These are phyloP conservation scores for Reinhardtius hippoglossoides DNA, from an alignment of 2,113 vertebrate species.

Conservation along the genomic window DNA sequence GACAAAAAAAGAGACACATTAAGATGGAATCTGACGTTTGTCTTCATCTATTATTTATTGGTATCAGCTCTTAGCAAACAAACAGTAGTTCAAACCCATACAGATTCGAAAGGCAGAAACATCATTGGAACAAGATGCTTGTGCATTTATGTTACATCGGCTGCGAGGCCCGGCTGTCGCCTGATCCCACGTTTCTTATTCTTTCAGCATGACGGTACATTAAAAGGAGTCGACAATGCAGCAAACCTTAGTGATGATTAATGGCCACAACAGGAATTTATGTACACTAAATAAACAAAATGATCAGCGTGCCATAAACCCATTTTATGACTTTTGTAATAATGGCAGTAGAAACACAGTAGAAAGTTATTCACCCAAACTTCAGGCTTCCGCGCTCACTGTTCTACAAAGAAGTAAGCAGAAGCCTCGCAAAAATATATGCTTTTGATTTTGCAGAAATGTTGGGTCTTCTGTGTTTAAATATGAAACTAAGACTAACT, in stretches of 20 bases:
- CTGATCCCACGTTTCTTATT: conserved; percentile 22
- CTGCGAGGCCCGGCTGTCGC: conserved; percentile 49
- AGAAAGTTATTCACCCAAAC: conserved; percentile 52
- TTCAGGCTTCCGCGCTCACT: conserved; percentile 6
- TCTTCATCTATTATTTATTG: conserved; percentile 76
- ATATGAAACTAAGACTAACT: conserved; percentile 43
- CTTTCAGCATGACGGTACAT: conserved; percentile 25
- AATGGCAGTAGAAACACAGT: conserved; percentile 56
- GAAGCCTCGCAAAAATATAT: conserved; percentile 64
- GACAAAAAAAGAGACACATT: conserved; percentile 43
- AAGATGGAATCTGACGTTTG: conserved; percentile 52
- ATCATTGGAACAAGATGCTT: conserved; percentile 63
- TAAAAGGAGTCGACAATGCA: conserved; percentile 29
- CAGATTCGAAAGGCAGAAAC: conserved; percentile 67
- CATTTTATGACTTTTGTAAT: conserved; percentile 14
- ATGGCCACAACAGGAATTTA: conserved; percentile 40
- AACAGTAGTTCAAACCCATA: conserved; percentile 58
- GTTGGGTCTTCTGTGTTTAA: conserved; percentile 35
- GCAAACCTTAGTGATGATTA: conserved; percentile 26
- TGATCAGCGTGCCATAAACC: conserved; percentile 29
- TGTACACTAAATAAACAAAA: conserved; percentile 37
- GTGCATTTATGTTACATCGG: conserved; percentile 55
- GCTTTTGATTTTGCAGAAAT: conserved; percentile 46
- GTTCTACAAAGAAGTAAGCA: conserved; percentile 47
- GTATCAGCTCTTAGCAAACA: conserved; percentile 76